Evolutionary conservation across 1,140 invertebrate species (phyloP).

Genomic region (Goniozus legneri): DNA sequence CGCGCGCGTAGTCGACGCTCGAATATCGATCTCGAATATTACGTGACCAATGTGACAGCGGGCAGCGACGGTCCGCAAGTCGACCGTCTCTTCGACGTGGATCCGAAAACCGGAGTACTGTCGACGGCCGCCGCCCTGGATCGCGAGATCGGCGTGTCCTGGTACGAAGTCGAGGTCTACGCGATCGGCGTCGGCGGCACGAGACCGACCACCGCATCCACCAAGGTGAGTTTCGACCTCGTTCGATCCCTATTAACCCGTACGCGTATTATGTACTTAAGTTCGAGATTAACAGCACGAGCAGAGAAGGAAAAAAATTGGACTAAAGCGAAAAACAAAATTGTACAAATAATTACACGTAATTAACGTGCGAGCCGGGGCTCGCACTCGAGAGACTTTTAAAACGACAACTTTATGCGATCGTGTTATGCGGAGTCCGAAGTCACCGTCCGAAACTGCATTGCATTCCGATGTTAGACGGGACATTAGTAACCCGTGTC

Average conservation of each 20-base stretch:
- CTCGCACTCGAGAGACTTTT: no score
- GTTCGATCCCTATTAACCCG: constrained; percentile 1
- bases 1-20: constrained; percentile 59
- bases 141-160: constrained; percentile 75
- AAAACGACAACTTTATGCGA: no score
- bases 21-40: constrained; percentile 77
- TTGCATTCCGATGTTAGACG: not conserved
- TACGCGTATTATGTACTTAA: not conserved
- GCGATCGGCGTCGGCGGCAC: constrained; percentile 67
- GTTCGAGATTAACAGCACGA: not conserved
- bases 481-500: no score
- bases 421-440: no score
- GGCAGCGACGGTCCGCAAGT: constrained; percentile 67
- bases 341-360: no score
- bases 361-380: no score
- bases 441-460: no score
- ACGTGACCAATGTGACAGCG: constrained; percentile 84
- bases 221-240: constrained; percentile 66
- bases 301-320: no score
- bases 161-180: constrained; percentile 79
- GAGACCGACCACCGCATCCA: constrained; percentile 68
- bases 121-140: constrained; percentile 82
- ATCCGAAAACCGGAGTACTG: constrained; percentile 82
- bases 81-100: constrained; percentile 84
- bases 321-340: no score